Percentiles rank a stretch among this genome's conserved stretches.
Evolutionary conservation across 2,888 invertebrate species (phyloP).

Genomic region (Isoperla grammatica): DNA sequence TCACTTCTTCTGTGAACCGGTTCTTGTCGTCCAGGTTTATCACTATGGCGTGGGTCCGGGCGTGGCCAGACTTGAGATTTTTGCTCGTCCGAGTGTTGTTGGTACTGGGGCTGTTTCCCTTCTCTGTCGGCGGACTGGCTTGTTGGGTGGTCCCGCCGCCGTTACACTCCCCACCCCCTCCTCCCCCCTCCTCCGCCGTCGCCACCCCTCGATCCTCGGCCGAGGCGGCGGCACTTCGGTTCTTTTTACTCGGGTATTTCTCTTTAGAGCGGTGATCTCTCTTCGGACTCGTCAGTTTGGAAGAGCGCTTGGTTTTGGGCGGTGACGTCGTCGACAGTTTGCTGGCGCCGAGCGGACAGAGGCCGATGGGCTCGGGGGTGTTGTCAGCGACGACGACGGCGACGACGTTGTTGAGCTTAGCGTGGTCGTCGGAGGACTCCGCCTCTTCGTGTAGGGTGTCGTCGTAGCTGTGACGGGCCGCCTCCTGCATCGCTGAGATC

Average conservation of each 20-base stretch:
- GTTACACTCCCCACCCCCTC: slow-evolving; percentile 24
- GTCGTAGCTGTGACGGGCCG: slow-evolving; percentile 47
- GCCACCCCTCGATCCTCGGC: slow-evolving; percentile 12
- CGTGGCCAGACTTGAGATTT: slow-evolving; percentile 54
- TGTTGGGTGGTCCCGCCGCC: not conserved
- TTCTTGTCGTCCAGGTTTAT: slow-evolving; percentile 76
- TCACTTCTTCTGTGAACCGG: slow-evolving; percentile 75
- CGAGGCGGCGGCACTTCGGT: not conserved
- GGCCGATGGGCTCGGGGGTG: slow-evolving; percentile 41
- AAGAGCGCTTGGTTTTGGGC: slow-evolving; percentile 18
- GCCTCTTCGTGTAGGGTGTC: slow-evolving; percentile 16
- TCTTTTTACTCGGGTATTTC: slow-evolving; percentile 7
- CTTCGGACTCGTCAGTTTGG: slow-evolving; percentile 20
- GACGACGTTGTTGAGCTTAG: slow-evolving; percentile 50
- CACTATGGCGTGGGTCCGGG: slow-evolving; percentile 68
- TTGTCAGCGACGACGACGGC: slow-evolving; percentile 52
- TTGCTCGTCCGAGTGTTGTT: slow-evolving; percentile 36
- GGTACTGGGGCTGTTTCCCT: slow-evolving; percentile 28
- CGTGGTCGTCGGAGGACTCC: slow-evolving; percentile 25
- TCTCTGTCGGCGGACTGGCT: not conserved
- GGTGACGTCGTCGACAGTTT: not conserved
- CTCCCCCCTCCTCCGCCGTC: slow-evolving; percentile 25
- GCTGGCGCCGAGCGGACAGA: slow-evolving; percentile 22
- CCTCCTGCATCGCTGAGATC: slow-evolving; percentile 77
- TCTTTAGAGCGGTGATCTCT: not conserved